Conservation (phyloP, 2,888 invertebrate genomes). For the Metopia argyrocephala region DNA sequence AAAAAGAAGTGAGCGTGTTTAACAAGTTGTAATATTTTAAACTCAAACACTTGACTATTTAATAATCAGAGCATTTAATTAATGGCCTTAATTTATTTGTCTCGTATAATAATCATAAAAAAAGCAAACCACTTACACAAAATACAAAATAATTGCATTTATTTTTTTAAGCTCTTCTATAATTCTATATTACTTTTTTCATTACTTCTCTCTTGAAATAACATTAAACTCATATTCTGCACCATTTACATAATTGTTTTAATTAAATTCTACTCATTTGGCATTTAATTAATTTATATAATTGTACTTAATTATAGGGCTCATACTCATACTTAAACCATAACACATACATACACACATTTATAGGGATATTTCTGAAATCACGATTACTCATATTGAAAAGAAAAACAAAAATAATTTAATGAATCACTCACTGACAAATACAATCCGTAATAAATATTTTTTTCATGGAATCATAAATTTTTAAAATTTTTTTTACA, state of each 20-base stretch:
- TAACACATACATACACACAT: not conserved
- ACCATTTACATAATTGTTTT: conserved; percentile 40
- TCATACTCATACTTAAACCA: not conserved
- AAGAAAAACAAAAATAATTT: no score
- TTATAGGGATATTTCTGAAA: not conserved
- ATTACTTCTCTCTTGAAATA: not conserved
- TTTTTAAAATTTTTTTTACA: no score
- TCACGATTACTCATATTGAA: no score
- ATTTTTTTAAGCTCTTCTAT: not conserved
- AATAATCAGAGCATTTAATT: not conserved
- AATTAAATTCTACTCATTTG: conserved; percentile 47
- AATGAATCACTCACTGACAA: no score
- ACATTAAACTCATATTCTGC: conserved; percentile 3
- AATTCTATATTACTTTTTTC: not conserved
- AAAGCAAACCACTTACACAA: not conserved
- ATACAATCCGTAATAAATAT: no score
- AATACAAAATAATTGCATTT: not conserved
- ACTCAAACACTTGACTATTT: not conserved
- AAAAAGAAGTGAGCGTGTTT: not conserved
- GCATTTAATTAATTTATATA: conserved; percentile 47
- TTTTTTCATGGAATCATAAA: no score
- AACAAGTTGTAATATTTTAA: not conserved
- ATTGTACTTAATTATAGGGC: conserved; percentile 28
- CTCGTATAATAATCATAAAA: not conserved
- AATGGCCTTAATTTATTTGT: conserved; percentile 15